Evolutionary conservation across 2,797 vertebrate genomes (phyloP).

Genomic region (Microctenopoma stevenorrisi): DNA sequence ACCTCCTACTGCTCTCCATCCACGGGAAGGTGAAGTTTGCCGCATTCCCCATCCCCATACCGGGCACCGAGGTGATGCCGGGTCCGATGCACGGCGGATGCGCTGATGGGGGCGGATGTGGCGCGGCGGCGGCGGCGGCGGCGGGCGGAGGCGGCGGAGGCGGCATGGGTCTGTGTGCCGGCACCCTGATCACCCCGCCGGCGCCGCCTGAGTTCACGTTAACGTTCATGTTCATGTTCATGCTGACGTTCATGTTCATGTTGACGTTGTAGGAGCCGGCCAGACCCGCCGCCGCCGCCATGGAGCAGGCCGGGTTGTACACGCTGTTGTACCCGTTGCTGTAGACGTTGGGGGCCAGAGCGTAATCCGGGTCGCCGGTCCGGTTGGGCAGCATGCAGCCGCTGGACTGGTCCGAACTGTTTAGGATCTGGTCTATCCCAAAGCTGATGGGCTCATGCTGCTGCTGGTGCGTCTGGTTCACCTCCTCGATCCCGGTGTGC

Average conservation of each 20-base stretch:
- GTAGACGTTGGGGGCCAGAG: constrained; percentile 82
- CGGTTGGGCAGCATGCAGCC: constrained; percentile 85
- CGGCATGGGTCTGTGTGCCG: constrained; percentile 93
- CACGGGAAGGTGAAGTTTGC: constrained; percentile 92
- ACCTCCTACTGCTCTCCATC: constrained; percentile 94
- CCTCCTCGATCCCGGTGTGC: constrained; percentile 86
- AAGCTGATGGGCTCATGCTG: constrained; percentile 92
- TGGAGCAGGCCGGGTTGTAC: constrained; percentile 88
- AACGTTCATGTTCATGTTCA: constrained; percentile 88
- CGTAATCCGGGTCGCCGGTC: constrained; percentile 83
- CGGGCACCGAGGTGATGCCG: constrained; percentile 73
- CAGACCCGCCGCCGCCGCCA: constrained; percentile 83
- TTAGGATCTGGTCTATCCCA: constrained; percentile 96
- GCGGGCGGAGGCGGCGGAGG: constrained; percentile 85
- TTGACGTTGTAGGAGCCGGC: constrained; percentile 89
- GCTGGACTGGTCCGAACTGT: constrained; percentile 87
- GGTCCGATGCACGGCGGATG: constrained; percentile 74
- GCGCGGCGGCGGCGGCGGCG: constrained; percentile 85
- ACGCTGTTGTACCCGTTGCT: constrained; percentile 84
- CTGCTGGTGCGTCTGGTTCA: constrained; percentile 86
- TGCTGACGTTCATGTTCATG: constrained; percentile 91
- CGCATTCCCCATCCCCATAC: constrained; percentile 84
- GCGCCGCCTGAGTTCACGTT: constrained; percentile 84
- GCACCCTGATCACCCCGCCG: constrained; percentile 91
- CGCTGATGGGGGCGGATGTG: constrained; percentile 80